Base-by-base conservation (phyloP, 2,888 invertebrate genomes). In the Melanotus villosus region DNA sequence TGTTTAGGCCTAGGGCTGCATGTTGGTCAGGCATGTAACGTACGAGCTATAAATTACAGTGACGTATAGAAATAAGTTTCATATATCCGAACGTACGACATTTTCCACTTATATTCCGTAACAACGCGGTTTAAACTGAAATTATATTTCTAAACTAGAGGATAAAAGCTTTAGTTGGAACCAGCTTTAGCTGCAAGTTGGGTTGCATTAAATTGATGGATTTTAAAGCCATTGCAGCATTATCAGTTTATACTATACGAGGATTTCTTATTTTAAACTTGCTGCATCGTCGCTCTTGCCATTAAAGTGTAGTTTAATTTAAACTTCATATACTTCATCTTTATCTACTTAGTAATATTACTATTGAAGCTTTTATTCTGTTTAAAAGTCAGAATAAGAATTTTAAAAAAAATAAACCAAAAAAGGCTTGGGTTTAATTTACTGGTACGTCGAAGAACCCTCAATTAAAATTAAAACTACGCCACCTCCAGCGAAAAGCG, bases 21-120 rank as follows among this genome's bases (percentile, higher is more conserved):
- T 30, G 30, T 50, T 50, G 50, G 52, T 52, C 52, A 52, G 52
- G 52, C 52, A 32, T 52, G 32, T 52, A 32, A 52, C 52, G 52
- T 52, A 52, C 14, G 1, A 4, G 52, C 52, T 10, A 52, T 52
- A 52, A 52, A 52, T 52, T 52, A 52, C 32, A 1, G 12, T 32
- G 52, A 52, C 16, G 52, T 23, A 52, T 32, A 52, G 52, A 32
- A 30, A 52, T 52, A 52, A 52, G 30, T 52, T 52, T 52, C 32
- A 52, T 52, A 50, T 50, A 50, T 50, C 50, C n/a, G 23, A n/a
- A 18, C 30, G 23, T 10, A 32, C 18, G 32, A 16, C 30, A 18
- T 52, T 52, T 52, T 32, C 1, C 52, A 52, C 50, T 26, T 50
- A 14, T 30, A 50, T 50, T 9, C 4, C n/a, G 10, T 26, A 50